These are phyloP conservation scores for Dermatophagoides farinae DNA, from an alignment of 1,140 invertebrate genomes.

Conservation along the genomic window DNA sequence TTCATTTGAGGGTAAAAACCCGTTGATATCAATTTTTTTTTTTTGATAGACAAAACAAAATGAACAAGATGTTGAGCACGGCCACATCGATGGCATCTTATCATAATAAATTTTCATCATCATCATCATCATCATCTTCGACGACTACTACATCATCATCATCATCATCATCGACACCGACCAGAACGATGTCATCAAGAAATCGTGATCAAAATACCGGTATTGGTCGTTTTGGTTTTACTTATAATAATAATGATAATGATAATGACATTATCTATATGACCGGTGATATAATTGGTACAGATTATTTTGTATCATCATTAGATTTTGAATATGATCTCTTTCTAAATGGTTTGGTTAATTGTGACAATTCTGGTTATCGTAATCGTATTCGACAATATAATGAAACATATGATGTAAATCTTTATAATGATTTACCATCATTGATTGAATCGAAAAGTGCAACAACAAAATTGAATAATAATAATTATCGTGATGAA, in stretches of 20 bases:
- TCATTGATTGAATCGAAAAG: background rate
- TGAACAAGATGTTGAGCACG: background rate
- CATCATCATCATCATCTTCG: background rate
- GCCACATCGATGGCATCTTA: background rate
- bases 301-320: conserved; percentile 2
- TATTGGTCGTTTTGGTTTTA: too few relatives aligned
- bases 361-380: background rate
- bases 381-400: background rate
- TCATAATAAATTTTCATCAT: too few relatives aligned
- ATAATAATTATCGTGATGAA: background rate
- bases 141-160: background rate
- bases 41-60: background rate
- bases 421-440: background rate
- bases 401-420: background rate
- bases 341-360: background rate
- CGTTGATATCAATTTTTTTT: too few relatives aligned
- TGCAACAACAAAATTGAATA: background rate
- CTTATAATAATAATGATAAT: too few relatives aligned
- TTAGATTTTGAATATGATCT: conserved; percentile 2
- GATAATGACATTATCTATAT: background rate
- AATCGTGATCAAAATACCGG: too few relatives aligned
- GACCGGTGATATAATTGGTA: background rate
- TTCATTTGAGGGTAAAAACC: too few relatives aligned
- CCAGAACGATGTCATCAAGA: too few relatives aligned
- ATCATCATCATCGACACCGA: background rate